Conservation (phyloP, 2,888 invertebrate genomes). For the Liposcelis brunnea region DNA sequence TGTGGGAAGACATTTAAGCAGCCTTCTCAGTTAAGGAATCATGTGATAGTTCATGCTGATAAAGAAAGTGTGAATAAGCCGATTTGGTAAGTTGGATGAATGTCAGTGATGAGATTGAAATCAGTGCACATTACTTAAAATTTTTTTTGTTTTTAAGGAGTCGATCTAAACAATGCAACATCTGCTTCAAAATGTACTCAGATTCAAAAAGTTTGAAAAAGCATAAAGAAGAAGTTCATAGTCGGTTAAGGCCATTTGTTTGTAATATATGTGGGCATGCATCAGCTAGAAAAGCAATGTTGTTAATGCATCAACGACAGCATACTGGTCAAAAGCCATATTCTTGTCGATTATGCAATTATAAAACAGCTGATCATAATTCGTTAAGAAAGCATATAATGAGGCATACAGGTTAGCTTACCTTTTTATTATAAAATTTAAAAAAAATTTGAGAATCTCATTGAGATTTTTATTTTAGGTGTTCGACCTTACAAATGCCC, state of each 20-base stretch:
- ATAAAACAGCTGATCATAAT: conserved; percentile 57
- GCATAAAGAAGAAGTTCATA: conserved; percentile 54
- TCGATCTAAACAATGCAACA: conserved; percentile 47
- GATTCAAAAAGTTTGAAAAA: conserved; percentile 48
- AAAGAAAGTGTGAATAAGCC: not conserved
- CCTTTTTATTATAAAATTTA: no score
- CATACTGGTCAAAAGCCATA: conserved; percentile 66
- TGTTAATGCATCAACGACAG: conserved; percentile 52
- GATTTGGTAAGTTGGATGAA: not conserved
- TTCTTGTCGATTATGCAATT: conserved; percentile 48
- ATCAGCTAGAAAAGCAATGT: conserved; percentile 50
- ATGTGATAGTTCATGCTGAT: conserved; percentile 20
- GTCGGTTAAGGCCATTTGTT: conserved; percentile 51
- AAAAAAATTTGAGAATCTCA: no score
- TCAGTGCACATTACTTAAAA: no score
- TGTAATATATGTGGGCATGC: conserved; percentile 59
- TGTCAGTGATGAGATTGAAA: no score
- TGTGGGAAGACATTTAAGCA: conserved; percentile 40
- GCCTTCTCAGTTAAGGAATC: conserved; percentile 40
- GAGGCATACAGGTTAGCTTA: conserved; percentile 34
- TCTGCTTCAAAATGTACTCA: conserved; percentile 48
- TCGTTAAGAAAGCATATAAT: conserved; percentile 47
- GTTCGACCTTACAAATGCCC: conserved; percentile 43
- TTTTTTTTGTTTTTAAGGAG: conserved; percentile 21
- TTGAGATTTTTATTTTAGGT: conserved; percentile 24